phyloP scores from a whole-genome alignment of 2,888 invertebrate genomes.

The Protodeltote pygarga region DNA sequence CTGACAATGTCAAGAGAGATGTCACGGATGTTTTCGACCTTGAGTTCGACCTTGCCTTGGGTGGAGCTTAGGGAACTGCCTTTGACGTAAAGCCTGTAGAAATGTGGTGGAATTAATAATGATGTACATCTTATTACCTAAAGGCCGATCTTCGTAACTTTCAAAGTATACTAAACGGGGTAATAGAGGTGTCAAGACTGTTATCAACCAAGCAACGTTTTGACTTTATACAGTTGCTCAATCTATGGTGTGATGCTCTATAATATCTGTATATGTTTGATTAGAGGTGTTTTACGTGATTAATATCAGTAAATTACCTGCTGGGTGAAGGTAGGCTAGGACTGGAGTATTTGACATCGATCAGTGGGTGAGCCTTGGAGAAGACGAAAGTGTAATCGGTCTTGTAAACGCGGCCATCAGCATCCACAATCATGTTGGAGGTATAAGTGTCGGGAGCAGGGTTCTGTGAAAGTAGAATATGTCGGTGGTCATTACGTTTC shows the following conservation, averaged over 20 bases:
- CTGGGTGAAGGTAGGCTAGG: constrained; percentile 75
- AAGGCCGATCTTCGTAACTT: too few species aligned
- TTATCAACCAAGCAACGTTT: too few species aligned
- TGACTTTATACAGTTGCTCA: too few species aligned
- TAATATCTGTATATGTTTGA: too few species aligned
- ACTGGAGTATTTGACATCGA: constrained; percentile 85
- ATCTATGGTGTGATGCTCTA: too few species aligned
- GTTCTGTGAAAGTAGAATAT: constrained; percentile 53
- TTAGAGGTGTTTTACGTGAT: too few species aligned
- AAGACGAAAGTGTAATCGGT: constrained; percentile 83
- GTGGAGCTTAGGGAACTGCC: constrained; percentile 81
- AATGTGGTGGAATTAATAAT: neutral
- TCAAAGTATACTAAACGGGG: neutral
- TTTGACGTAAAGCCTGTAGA: constrained; percentile 70
- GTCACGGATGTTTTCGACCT: constrained; percentile 83
- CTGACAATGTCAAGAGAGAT: constrained; percentile 84
- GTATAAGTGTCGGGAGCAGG: constrained; percentile 73
- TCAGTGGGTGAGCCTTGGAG: constrained; percentile 83
- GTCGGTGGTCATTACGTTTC: too few species aligned
- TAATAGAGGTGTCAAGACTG: neutral
- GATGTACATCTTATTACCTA: too few species aligned
- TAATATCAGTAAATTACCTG: constrained; percentile 63
- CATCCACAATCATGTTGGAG: constrained; percentile 73
- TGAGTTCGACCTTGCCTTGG: constrained; percentile 87
- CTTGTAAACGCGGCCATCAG: constrained; percentile 87